Conservation (phyloP, 1,140 invertebrate genomes). For the Drosophila dunni region DNA sequence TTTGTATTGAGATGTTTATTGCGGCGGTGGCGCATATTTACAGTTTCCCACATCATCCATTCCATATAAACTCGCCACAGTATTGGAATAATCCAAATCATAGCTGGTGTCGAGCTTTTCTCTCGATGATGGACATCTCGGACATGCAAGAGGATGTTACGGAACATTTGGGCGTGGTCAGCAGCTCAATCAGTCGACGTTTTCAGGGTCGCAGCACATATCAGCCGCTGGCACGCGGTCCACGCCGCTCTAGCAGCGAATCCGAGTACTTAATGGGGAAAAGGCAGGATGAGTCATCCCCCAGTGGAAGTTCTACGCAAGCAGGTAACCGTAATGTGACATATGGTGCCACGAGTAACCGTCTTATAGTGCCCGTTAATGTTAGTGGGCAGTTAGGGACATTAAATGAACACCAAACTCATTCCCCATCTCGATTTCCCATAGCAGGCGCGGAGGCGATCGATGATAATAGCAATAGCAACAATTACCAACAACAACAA, state of each 20-base stretch:
- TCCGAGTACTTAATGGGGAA: slow-evolving; percentile 81
- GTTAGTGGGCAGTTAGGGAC: slow-evolving; percentile 54
- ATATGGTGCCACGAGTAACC: slow-evolving; percentile 68
- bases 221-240: slow-evolving; percentile 88
- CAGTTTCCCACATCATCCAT: slow-evolving; percentile 96
- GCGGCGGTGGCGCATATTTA: slow-evolving; percentile 97
- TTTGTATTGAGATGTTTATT: slow-evolving; percentile 99
- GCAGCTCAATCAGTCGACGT: slow-evolving; percentile 90
- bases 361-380: slow-evolving; percentile 65
- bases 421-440: slow-evolving; percentile 79
- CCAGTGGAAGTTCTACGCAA: slow-evolving; percentile 47
- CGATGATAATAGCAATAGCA: slow-evolving; percentile 67
- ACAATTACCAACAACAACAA: slow-evolving; percentile 79
- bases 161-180: slow-evolving; percentile 95
- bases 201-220: slow-evolving; percentile 90
- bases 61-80: slow-evolving; percentile 85
- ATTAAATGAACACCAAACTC: slow-evolving; percentile 62
- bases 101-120: slow-evolving; percentile 87
- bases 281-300: slow-evolving; percentile 57
- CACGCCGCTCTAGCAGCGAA: slow-evolving; percentile 85
- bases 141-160: slow-evolving; percentile 96
- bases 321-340: slow-evolving; percentile 66
- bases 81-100: slow-evolving; percentile 83
- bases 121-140: slow-evolving; percentile 97
- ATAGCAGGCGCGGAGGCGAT: slow-evolving; percentile 65